Percentiles rank a stretch among this genome's conserved stretches.
Conservation (phyloP, 2,888 invertebrate species). For the Eupithecia subumbrata region DNA sequence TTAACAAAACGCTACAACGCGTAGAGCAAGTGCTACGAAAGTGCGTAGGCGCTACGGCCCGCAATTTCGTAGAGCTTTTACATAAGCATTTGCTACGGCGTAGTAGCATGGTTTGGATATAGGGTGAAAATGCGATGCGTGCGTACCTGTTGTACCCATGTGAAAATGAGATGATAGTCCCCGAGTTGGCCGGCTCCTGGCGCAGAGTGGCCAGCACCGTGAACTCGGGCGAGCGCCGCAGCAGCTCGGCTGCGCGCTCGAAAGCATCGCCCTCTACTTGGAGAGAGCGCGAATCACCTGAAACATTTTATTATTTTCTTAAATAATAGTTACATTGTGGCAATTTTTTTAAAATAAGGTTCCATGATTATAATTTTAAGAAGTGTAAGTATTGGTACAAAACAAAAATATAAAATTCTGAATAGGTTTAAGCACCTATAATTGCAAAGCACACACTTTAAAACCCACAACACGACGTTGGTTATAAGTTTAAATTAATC, state of each 20-base stretch:
- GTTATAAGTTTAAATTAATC: neutral
- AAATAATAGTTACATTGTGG: no score
- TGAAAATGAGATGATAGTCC: conserved; percentile 92
- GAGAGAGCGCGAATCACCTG: conserved; percentile 90
- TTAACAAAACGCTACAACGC: conserved; percentile 17
- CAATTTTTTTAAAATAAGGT: no score
- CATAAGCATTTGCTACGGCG: conserved; percentile 17
- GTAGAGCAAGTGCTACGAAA: conserved; percentile 34
- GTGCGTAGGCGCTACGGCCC: conserved; percentile 33
- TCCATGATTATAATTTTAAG: no score
- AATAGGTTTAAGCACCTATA: neutral
- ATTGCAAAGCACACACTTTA: neutral
- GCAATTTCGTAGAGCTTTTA: conserved; percentile 18
- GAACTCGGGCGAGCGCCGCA: conserved; percentile 90
- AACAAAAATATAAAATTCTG: neutral
- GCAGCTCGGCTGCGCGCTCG: conserved; percentile 87
- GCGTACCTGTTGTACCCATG: conserved; percentile 90
- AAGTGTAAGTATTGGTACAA: neutral
- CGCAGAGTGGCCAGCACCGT: conserved; percentile 90
- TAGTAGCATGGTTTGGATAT: conserved; percentile 16
- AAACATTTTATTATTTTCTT: conserved; percentile 30
- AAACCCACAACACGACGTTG: neutral
- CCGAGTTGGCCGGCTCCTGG: conserved; percentile 92
- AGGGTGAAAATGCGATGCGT: neutral
- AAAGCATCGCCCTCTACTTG: conserved; percentile 88